Evolutionary conservation across 2,888 invertebrate genomes (phyloP).

Genomic region (Epistrophe eligans): DNA sequence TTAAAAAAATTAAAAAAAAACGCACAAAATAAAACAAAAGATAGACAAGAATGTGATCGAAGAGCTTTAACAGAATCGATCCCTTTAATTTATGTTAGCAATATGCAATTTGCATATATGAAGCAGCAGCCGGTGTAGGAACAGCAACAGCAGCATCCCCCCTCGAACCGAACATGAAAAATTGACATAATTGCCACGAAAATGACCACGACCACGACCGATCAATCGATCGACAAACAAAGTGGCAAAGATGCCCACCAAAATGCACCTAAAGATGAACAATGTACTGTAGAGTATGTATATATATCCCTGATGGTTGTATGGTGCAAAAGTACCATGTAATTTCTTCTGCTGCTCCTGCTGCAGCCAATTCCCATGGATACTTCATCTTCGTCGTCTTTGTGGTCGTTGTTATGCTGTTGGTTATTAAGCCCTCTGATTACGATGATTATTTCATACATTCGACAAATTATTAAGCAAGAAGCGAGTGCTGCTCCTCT

Average conservation of each 20-base stretch:
- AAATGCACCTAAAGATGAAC: slow-evolving; percentile 30
- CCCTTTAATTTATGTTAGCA: slow-evolving; percentile 70
- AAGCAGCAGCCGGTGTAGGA: not conserved
- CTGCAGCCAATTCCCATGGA: slow-evolving; percentile 31
- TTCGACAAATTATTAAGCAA: slow-evolving; percentile 75
- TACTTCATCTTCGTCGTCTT: slow-evolving; percentile 57
- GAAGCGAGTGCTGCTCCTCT: slow-evolving; percentile 42
- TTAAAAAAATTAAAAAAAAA: not conserved
- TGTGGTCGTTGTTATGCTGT: slow-evolving; percentile 51
- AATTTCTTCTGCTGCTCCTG: slow-evolving; percentile 64
- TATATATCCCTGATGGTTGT: not conserved
- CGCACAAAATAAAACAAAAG: not conserved
- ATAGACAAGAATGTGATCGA: slow-evolving; percentile 3
- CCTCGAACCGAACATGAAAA: slow-evolving; percentile 55
- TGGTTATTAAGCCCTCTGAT: slow-evolving; percentile 75
- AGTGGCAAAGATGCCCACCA: slow-evolving; percentile 65
- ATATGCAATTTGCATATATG: slow-evolving; percentile 72
- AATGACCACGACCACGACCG: slow-evolving; percentile 71
- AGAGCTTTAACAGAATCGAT: slow-evolving; percentile 24
- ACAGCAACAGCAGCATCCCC: not conserved
- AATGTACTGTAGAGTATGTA: too few species aligned
- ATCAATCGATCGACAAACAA: slow-evolving; percentile 72
- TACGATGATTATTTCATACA: slow-evolving; percentile 77
- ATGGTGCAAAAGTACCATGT: slow-evolving; percentile 47
- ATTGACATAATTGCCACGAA: slow-evolving; percentile 74